These are phyloP conservation scores for Calliphora vomitoria DNA, from an alignment of 2,888 invertebrate genomes.

Conservation along the genomic window DNA sequence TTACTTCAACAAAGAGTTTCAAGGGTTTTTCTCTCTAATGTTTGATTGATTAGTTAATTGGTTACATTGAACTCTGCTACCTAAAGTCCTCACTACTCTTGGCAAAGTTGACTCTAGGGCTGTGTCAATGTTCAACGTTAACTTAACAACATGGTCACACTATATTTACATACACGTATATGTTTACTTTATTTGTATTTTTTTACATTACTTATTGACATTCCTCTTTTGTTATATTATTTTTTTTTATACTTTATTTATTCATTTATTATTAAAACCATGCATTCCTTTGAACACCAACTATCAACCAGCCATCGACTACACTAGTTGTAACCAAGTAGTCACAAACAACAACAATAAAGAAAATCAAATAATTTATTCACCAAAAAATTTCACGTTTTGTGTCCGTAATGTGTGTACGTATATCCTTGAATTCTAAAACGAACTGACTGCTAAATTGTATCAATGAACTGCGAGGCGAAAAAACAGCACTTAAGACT, in stretches of 20 bases:
- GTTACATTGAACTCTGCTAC: background rate
- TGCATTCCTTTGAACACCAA: slow-evolving; percentile 4
- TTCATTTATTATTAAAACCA: slow-evolving; percentile 26
- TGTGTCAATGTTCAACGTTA: background rate
- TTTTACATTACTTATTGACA: background rate
- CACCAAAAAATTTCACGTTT: slow-evolving; percentile 25
- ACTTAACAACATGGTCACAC: background rate
- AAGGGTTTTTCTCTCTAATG: background rate
- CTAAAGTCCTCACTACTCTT: background rate
- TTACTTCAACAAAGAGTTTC: background rate
- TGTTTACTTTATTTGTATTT: background rate
- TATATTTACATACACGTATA: background rate
- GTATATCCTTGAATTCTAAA: slow-evolving; percentile 71
- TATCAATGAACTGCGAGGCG: slow-evolving; percentile 55
- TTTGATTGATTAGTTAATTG: background rate
- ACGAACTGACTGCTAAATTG: slow-evolving; percentile 61
- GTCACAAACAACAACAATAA: background rate
- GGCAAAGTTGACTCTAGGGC: too few relatives aligned
- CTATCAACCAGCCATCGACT: background rate
- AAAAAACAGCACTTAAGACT: slow-evolving; percentile 9
- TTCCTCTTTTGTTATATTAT: background rate
- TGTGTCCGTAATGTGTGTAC: slow-evolving; percentile 60
- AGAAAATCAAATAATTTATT: slow-evolving; percentile 26
- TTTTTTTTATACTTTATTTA: background rate
- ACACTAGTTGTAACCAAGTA: slow-evolving; percentile 7